Conservation (phyloP, 2,888 invertebrate species). For the Sisyra nigra region DNA sequence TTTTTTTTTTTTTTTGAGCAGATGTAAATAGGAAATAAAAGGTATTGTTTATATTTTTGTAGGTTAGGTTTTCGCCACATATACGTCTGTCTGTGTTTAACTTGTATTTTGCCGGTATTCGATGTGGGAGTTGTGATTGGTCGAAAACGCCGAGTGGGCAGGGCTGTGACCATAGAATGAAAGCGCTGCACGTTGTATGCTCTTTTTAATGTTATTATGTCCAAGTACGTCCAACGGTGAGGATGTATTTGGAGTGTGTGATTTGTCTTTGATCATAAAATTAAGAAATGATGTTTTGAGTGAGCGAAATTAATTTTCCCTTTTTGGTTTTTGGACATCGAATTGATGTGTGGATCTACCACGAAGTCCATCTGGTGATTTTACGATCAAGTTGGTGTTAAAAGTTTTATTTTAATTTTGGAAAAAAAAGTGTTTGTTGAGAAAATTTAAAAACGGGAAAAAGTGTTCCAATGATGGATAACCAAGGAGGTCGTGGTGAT, state of each 20-base stretch:
- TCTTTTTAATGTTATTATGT: slow-evolving; percentile 3
- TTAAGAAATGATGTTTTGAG: too few species aligned
- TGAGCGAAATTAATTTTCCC: neutral
- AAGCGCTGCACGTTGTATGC: neutral
- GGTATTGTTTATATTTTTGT: too few species aligned
- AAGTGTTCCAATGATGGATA: slow-evolving; percentile 50
- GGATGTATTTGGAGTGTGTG: neutral
- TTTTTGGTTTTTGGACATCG: neutral
- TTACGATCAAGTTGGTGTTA: neutral
- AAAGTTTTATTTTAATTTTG: neutral
- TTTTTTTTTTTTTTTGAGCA: neutral
- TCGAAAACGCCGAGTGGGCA: neutral
- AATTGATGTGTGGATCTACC: neutral
- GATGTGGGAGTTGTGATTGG: neutral
- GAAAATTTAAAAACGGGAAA: neutral
- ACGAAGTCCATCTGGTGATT: neutral
- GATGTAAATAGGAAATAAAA: too few species aligned
- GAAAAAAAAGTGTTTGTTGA: neutral
- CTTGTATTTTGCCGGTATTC: too few species aligned
- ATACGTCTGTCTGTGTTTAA: too few species aligned
- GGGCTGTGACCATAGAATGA: neutral
- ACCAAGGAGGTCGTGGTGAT: slow-evolving; percentile 76
- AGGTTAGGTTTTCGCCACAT: too few species aligned
- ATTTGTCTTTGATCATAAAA: neutral
- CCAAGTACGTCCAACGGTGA: slow-evolving; percentile 3